Conservation (phyloP, 2,888 invertebrate genomes). For the Euplagia quadripunctaria region DNA sequence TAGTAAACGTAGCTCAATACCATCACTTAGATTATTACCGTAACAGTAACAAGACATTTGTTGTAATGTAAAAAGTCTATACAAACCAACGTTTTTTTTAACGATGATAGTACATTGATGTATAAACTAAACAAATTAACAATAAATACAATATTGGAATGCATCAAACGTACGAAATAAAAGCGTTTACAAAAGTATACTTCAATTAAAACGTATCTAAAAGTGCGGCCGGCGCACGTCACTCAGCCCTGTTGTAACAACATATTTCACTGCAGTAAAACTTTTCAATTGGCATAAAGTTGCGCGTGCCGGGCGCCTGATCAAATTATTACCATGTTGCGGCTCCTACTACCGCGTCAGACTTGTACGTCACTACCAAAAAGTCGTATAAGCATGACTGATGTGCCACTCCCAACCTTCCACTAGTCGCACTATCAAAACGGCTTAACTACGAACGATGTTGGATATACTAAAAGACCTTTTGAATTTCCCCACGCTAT, state of each 20-base stretch:
- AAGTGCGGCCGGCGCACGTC: slow-evolving; percentile 55
- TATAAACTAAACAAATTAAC: slow-evolving; percentile 5
- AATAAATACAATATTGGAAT: slow-evolving; percentile 37
- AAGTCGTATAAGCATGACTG: slow-evolving; percentile 55
- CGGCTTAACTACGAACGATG: slow-evolving; percentile 48
- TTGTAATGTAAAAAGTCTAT: neutral
- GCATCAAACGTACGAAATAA: slow-evolving; percentile 23
- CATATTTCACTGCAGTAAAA: slow-evolving; percentile 75
- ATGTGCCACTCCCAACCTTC: slow-evolving; percentile 42
- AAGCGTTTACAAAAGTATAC: slow-evolving; percentile 36
- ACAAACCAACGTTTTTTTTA: neutral
- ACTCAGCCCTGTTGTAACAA: slow-evolving; percentile 57
- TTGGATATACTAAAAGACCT: slow-evolving; percentile 48
- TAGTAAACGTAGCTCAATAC: too few species aligned
- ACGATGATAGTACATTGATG: neutral
- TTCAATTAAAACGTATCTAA: slow-evolving; percentile 56
- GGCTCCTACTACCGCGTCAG: slow-evolving; percentile 69
- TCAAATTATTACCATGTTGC: slow-evolving; percentile 85
- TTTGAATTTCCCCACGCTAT: slow-evolving; percentile 41
- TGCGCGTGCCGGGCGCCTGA: slow-evolving; percentile 76
- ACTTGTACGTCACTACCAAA: slow-evolving; percentile 61
- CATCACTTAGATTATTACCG: neutral
- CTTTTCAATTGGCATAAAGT: slow-evolving; percentile 80
- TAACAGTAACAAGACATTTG: neutral
- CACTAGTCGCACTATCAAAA: slow-evolving; percentile 49